A percentile compares a stretch with the other conserved stretches of the same genome.
Conservation (phyloP, 2,113 vertebrate species). For the Uria lomvia region DNA sequence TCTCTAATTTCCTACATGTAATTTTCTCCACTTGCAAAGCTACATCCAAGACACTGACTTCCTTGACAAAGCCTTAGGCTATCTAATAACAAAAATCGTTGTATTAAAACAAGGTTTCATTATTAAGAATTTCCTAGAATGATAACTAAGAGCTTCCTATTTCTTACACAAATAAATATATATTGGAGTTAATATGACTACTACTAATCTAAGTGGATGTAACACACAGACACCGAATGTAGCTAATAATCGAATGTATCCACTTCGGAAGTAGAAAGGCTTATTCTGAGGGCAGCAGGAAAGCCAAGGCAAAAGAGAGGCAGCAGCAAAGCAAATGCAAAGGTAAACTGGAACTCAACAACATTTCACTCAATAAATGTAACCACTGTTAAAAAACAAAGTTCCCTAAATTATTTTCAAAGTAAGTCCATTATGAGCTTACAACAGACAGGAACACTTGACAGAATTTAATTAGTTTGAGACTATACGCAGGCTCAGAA, state of each 20-base stretch:
- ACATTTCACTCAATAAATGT: not conserved
- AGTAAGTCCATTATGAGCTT: not conserved
- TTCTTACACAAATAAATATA: not conserved
- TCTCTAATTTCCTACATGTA: not conserved
- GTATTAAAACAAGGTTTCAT: not conserved
- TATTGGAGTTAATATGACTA: not conserved
- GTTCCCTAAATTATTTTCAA: not conserved
- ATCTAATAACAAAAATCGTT: not conserved
- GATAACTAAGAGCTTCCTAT: not conserved
- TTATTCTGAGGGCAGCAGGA: not conserved
- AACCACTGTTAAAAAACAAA: not conserved
- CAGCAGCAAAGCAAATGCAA: not conserved
- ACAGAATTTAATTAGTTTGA: not conserved
- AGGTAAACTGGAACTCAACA: not conserved
- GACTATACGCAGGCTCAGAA: not conserved
- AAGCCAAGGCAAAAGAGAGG: not conserved
- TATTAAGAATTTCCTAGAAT: not conserved
- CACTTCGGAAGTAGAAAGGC: not conserved
- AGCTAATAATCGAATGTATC: not conserved
- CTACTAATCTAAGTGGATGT: not conserved
- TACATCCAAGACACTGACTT: not conserved
- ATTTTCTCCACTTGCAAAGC: not conserved
- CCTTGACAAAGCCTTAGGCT: not conserved
- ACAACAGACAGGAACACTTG: not conserved
- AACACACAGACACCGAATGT: fast-evolving